Percentiles rank a stretch among this genome's conserved stretches.
Conservation (phyloP, 2,113 vertebrate species). For the Equus quagga region DNA sequence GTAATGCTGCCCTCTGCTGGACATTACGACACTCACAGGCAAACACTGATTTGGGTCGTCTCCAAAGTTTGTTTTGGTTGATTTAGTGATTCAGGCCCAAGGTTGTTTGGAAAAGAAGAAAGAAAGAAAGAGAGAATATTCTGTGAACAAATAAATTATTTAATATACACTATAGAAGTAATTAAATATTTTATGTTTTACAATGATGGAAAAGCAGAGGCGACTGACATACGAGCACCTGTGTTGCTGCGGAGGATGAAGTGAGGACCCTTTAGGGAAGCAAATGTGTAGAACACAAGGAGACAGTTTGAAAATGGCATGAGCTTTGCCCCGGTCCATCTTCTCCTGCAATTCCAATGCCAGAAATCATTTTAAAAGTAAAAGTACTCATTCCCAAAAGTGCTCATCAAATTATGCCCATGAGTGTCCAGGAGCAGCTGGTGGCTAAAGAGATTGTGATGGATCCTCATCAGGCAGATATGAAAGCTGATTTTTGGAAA, state of each 20-base stretch:
- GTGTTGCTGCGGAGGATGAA: neutral
- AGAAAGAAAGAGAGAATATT: neutral
- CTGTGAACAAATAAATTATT: neutral
- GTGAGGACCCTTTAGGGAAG: neutral
- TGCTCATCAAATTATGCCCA: neutral
- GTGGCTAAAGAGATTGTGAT: neutral
- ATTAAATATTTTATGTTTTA: neutral
- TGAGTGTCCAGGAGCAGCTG: no score
- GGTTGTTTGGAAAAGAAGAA: neutral
- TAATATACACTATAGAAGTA: neutral
- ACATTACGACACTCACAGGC: neutral
- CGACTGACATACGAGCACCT: no score
- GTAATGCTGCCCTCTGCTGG: constrained; percentile 67
- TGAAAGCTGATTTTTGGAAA: neutral
- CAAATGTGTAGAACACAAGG: neutral
- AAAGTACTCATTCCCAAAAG: neutral
- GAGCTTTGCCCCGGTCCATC: neutral
- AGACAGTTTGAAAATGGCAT: neutral
- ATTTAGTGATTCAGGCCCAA: neutral
- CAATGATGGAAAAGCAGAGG: neutral
- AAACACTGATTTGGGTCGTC: neutral
- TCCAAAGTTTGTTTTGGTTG: neutral
- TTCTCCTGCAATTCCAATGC: neutral
- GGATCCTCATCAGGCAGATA: neutral
- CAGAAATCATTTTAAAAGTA: neutral